A percentile compares a stretch with the other conserved stretches of the same genome.
These are phyloP conservation scores for Sceloporus tristichus DNA, from an alignment of 2,113 vertebrate genomes.

Conservation along the genomic window DNA sequence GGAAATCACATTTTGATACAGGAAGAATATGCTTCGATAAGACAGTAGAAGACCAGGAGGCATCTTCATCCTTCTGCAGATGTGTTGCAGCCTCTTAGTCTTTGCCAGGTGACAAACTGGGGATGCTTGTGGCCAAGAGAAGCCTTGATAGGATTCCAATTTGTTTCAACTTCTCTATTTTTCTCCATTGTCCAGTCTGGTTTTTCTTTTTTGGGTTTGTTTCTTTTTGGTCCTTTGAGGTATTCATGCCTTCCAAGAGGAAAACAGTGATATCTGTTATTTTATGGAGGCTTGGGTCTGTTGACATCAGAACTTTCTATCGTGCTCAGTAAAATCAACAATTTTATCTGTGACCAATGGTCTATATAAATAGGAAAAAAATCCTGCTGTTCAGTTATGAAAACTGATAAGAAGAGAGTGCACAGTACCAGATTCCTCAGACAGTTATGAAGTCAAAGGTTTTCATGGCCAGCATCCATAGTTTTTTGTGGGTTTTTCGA, in stretches of 20 bases:
- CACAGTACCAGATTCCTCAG: background rate
- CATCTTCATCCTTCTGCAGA: background rate
- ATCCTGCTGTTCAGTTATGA: background rate
- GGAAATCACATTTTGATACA: background rate
- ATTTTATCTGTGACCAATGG: background rate
- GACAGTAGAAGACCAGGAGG: background rate
- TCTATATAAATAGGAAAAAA: background rate
- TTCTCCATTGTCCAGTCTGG: background rate
- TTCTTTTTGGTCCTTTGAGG: background rate
- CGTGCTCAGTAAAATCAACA: background rate
- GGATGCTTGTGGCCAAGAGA: background rate
- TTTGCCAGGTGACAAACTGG: background rate
- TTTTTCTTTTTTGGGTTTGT: too few relatives aligned
- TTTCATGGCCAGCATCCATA: too few relatives aligned
- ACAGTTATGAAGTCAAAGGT: too few relatives aligned
- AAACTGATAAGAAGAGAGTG: background rate
- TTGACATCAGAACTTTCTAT: background rate
- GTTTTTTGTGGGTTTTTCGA: too few relatives aligned
- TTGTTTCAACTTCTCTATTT: background rate
- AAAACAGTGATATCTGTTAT: background rate
- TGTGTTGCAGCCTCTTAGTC: background rate
- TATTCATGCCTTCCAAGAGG: background rate
- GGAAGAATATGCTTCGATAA: background rate
- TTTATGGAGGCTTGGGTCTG: background rate
- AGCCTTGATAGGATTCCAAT: background rate